Percentiles rank a stretch among this genome's conserved stretches.
These are phyloP conservation scores for Plectropomus leopardus DNA, from an alignment of 2,113 vertebrate species.

Conservation along the genomic window DNA sequence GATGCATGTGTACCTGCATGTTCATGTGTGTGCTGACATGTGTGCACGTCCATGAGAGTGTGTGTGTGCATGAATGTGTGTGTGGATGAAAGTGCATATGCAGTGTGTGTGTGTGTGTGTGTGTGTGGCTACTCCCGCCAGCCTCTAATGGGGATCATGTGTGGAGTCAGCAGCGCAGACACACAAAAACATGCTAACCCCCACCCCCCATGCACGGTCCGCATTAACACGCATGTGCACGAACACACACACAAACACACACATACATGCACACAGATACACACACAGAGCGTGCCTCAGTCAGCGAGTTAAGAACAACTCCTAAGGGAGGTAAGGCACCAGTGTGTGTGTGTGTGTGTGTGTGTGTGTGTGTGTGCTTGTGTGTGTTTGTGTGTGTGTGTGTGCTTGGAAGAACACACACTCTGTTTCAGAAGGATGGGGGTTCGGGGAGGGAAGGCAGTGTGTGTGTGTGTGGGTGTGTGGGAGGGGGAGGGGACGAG, in stretches of 20 bases:
- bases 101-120: conserved; percentile 50
- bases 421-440: too few relatives aligned
- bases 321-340: conserved; percentile 80
- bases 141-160: conserved; percentile 87
- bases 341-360: conserved; percentile 51
- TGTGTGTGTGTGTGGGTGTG: conserved; percentile 24
- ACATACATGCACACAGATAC: conserved; percentile 32
- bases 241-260: conserved; percentile 27
- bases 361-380: conserved; percentile 15
- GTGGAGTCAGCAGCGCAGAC: conserved; percentile 85
- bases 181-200: conserved; percentile 82
- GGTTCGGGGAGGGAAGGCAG: too few relatives aligned
- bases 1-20: conserved; percentile 39
- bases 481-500: conserved; percentile 13
- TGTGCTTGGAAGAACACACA: not conserved
- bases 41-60: not conserved
- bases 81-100: conserved; percentile 43
- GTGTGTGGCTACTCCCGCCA: conserved; percentile 75
- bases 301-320: conserved; percentile 84
- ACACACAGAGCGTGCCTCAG: conserved; percentile 71
- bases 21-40: not conserved
- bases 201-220: conserved; percentile 66
- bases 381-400: conserved; percentile 30
- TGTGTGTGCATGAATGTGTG: conserved; percentile 1
- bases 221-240: conserved; percentile 58